A percentile compares a stretch with the other conserved stretches of the same genome.
phyloP scores from a whole-genome alignment of 2,888 invertebrate genomes.

The Idaea biselata region DNA sequence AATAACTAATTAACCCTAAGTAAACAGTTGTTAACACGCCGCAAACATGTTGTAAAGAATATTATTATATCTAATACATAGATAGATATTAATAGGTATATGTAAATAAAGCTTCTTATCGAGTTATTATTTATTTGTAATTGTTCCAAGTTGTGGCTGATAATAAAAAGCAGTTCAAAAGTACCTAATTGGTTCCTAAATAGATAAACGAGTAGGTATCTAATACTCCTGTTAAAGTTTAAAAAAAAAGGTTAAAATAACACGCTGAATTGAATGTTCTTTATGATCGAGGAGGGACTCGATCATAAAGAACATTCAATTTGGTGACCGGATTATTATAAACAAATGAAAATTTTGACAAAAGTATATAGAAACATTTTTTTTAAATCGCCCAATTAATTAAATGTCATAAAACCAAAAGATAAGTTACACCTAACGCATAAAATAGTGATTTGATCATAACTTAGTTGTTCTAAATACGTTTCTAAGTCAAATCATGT shows the following conservation, averaged over 20 bases:
- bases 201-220: too few species aligned
- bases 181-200: too few species aligned
- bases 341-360: too few species aligned
- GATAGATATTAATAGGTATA: background rate
- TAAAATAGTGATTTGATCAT: conserved; percentile 25
- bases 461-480: conserved; percentile 15
- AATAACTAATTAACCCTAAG: background rate
- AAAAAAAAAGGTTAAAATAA: too few species aligned
- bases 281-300: too few species aligned
- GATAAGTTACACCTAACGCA: background rate
- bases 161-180: background rate
- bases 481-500: conserved; percentile 22
- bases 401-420: too few species aligned
- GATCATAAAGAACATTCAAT: too few species aligned
- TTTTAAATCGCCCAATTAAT: too few species aligned
- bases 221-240: too few species aligned
- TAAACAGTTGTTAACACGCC: background rate
- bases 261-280: too few species aligned
- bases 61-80: background rate
- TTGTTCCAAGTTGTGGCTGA: background rate
- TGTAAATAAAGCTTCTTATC: background rate
- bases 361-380: too few species aligned
- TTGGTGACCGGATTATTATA: too few species aligned
- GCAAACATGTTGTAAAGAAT: background rate
- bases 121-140: background rate